Base-by-base conservation (phyloP, 2,797 vertebrate species). In the Notoglanidium macrostoma region DNA sequence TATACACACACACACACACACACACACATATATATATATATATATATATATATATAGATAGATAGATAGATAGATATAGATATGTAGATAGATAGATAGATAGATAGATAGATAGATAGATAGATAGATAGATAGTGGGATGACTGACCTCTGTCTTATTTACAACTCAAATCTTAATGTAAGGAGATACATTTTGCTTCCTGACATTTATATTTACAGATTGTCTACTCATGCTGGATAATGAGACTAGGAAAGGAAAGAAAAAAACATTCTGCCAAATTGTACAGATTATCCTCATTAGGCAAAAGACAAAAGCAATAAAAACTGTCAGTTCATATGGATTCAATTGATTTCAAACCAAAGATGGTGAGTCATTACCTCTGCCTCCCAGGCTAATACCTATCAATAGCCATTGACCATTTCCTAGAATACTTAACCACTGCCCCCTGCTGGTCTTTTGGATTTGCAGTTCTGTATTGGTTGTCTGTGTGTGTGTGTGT, bases 401-500 rank as follows among this genome's bases (percentile, higher is more conserved):
- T 54, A 65, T 29, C 72, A 84, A 35, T 78, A 46, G 17, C 35
- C 46, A 86, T 17, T 15, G 10, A 51, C 59, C 7, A 51, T 51
- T 21, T 59, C 26, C 57, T 10, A 74, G 35, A 87, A 77, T n/a
- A 76, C 73, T 85, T 44, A 76, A 84, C 59, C 72, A 87, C 88
- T 91, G 89, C 88, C 90, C 78, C 89, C 90, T 90, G 81, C 88
- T 89, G 90, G 88, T 3, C 5, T 2, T 80, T 23, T 17, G 10
- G 3, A 44, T 86, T 10, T 32, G 17, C 29, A 79, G 54, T 55
- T 79, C 35, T 46, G 57, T 63, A 17, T 63, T 46, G 35, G 11
- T 61, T 14, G 5, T 79, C 21, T 23, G 55, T 17, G 26, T 29
- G 46, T 29, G 46, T 51, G 44, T 76, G 68, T 40, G 23, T 51